Percentiles rank a stretch among this genome's conserved stretches.
phyloP scores from a whole-genome alignment of 2,797 vertebrate species.

The Pseudocheirus occidentalis region DNA sequence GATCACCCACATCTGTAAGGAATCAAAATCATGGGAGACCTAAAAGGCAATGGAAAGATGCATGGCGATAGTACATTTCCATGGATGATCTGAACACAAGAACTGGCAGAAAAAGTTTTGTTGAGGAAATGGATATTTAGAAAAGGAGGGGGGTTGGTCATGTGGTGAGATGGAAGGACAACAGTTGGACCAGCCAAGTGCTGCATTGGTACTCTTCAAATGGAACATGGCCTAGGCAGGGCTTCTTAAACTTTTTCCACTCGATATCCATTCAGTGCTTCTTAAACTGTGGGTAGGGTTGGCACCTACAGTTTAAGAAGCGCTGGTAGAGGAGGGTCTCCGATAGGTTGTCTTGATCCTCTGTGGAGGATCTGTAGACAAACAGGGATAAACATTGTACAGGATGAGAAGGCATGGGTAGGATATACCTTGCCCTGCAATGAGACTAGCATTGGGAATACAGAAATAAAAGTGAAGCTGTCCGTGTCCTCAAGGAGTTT shows the following conservation, averaged over 20 bases:
- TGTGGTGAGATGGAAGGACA: neutral
- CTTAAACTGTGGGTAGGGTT: too few species aligned
- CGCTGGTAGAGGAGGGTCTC: too few species aligned
- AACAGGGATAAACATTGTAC: neutral
- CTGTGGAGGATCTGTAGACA: neutral
- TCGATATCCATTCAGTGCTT: too few species aligned
- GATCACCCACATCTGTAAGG: neutral
- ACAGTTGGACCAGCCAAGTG: neutral
- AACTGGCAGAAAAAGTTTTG: neutral
- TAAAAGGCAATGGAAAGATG: neutral
- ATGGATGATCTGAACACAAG: neutral
- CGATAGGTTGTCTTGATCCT: neutral
- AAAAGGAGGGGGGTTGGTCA: neutral
- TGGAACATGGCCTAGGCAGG: neutral
- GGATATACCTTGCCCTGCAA: neutral
- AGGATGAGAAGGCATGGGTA: neutral
- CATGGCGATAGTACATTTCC: neutral
- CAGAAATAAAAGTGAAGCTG: neutral
- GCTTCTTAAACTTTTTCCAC: too few species aligned
- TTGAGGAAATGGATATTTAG: neutral
- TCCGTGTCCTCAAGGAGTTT: too few species aligned
- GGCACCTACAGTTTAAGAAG: too few species aligned
- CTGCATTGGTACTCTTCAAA: neutral
- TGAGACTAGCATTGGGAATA: neutral
- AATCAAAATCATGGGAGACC: neutral